phyloP scores from a whole-genome alignment of 2,797 vertebrate species.

The Vespertilio murinus region DNA sequence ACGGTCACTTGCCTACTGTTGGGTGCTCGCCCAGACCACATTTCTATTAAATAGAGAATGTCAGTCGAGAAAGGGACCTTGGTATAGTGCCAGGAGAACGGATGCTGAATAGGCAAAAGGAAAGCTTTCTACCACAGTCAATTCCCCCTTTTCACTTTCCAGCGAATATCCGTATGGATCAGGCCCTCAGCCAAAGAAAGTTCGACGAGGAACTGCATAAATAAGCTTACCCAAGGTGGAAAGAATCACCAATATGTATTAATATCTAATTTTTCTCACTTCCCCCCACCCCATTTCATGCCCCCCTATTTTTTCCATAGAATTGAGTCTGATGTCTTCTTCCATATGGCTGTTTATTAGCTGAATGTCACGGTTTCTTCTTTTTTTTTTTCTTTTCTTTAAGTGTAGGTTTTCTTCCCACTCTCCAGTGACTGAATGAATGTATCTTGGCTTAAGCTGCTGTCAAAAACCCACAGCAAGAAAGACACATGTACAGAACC shows the following conservation, averaged over 20 bases:
- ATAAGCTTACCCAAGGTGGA: neutral
- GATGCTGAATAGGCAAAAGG: constrained; percentile 32
- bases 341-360: constrained; percentile 57
- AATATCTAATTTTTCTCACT: constrained; percentile 23
- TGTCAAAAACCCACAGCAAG: constrained; percentile 42
- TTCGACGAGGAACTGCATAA: constrained; percentile 22
- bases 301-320: neutral
- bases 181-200: constrained; percentile 36
- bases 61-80: neutral
- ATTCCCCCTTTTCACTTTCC: neutral
- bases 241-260: neutral
- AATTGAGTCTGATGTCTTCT: constrained; percentile 48
- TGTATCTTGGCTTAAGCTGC: constrained; percentile 62
- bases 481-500: constrained; percentile 25
- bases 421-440: constrained; percentile 68
- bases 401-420: constrained; percentile 72
- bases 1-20: neutral
- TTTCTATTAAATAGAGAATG: neutral
- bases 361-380: constrained; percentile 46
- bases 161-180: neutral
- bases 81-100: neutral
- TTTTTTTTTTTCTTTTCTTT: constrained; percentile 41
- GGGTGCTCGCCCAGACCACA: neutral
- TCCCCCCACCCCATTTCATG: neutral
- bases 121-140: neutral